Evolutionary conservation across 2,888 invertebrate species (phyloP), one percentile per base, ranked within the genome.

Genomic region (Spatulosminthurus flaviceps): DNA sequence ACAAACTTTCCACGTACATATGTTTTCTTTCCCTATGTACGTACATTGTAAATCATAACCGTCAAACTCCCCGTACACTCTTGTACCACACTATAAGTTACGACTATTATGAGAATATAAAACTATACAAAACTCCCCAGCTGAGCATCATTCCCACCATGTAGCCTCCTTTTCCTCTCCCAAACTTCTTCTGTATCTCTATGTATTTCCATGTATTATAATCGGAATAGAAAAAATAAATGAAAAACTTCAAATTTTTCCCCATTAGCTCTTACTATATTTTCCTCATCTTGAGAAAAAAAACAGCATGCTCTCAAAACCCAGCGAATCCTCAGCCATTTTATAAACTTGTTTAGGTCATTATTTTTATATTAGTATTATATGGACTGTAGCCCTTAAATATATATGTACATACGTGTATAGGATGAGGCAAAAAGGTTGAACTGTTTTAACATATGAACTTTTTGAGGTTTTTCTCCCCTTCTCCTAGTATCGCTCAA

Each of bases 311-410:
- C n/a, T n/a, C n/a, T n/a, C n/a, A 51, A 51, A 51, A 51, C 51
- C 19, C 5, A 51, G 34, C 16, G 51, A n/a, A 51, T 51, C n/a
- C 51, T 11, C 51, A 51, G 16, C 19, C 51, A 5, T 51, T 11
- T 9, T 64, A 64, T 64, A 24, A 22, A 24, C 24, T 64, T 64
- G 64, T 26, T 13, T 24, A 64, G 64, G 64, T 64, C 64, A 64
- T 64, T 64, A 64, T 64, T 64, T 64, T 64, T 64, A 64, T 64
- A n/a, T n/a, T n/a, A n/a, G n/a, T 64, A n/a, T 64, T 64, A 41
- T 41, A 41, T n/a, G 13, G 7, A 41, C 41, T 41, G 9, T 13
- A 61, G 61, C 61, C 7, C n/a, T 19, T n/a, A 61, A 9, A n/a
- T 13, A 13, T 9, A 13, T 43, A 43, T 43, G 43, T 43, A 19